Base-by-base conservation (phyloP, 2,113 vertebrate species). In the Neogobius melanostomus region DNA sequence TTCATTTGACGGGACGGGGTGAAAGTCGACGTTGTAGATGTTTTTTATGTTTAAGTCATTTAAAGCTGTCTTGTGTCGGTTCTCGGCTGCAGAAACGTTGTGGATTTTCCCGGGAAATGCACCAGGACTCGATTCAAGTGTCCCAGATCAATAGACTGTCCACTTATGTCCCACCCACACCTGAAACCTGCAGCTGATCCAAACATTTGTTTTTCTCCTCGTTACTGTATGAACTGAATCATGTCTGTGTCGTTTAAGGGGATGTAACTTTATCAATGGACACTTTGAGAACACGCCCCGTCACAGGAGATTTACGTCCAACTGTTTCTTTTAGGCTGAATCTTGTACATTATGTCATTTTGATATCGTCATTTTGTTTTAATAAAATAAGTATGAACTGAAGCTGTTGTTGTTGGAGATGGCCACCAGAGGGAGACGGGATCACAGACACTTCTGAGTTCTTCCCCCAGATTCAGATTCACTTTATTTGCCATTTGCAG, bases 181-280 rank as follows among this genome's bases (percentile, higher is more conserved):
- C 50, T 52, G 50, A 8, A 16, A 11, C 21, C 28, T 59, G 42
- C 8, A 72, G 43, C 43, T 44, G 46, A 53, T 61, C 17, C 8
- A 54, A 68, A 62, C 51, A 62, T 79, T 84, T 59, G 16, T 59
- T 44, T 64, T 1, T 48, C 1, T 28, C 11, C 1, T 11, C 44
- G 3, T 57, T 43, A 44, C 42, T 69, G 42, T 75, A 42, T 52
- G 15, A 64, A 28, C 51, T 63, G n/a, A 7, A 53, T 62, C 70
- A 43, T 54, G 43, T 72, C 64, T 71, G 43, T 28, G 60, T 5
- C 15, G 60, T 48, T 1, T 7, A 48, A 42, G 60, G 11, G 1
- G 6, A 53, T 11, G 5, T 15, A 28, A 42, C 60, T 28, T 56
- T 6, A 11, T 28, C 11, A 15, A 4, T 2, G 56, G 56, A 59